A percentile compares a stretch with the other conserved stretches of the same genome.
These are phyloP conservation scores for Megatriorchis doriae DNA, from an alignment of 2,113 vertebrate species.

Conservation along the genomic window DNA sequence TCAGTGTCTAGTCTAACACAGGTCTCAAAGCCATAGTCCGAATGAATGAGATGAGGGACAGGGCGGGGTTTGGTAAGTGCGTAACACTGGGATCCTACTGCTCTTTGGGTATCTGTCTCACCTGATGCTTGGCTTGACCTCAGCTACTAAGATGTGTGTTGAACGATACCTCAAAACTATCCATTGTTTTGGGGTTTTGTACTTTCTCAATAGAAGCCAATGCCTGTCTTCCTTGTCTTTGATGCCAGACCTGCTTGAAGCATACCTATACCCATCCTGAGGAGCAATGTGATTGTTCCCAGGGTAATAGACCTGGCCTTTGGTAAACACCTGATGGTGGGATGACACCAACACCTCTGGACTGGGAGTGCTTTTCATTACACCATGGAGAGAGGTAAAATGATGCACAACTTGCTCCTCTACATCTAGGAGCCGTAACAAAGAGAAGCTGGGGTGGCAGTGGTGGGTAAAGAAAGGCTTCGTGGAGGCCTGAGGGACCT, in stretches of 20 bases:
- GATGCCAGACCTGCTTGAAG: not conserved
- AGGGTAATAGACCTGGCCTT: not conserved
- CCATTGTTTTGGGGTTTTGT: not conserved
- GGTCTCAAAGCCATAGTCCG: not conserved
- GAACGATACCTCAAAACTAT: not conserved
- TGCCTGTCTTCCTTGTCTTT: not conserved
- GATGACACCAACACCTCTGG: not conserved
- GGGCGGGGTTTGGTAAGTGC: not conserved
- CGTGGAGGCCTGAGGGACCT: not conserved
- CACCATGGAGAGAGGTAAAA: not conserved
- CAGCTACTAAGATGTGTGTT: not conserved
- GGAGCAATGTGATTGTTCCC: not conserved
- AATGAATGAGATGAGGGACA: not conserved
- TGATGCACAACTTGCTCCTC: not conserved
- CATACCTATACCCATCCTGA: not conserved
- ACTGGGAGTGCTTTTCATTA: not conserved
- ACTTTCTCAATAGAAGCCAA: not conserved
- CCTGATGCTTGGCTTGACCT: not conserved
- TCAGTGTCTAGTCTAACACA: not conserved
- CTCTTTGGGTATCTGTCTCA: not conserved
- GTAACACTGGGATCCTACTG: not conserved
- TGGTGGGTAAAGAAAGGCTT: not conserved
- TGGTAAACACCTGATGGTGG: not conserved
- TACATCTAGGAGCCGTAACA: not conserved
- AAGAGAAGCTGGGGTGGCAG: not conserved